These are phyloP conservation scores for Batillaria attramentaria DNA, from an alignment of 1,140 invertebrate genomes.

Conservation along the genomic window DNA sequence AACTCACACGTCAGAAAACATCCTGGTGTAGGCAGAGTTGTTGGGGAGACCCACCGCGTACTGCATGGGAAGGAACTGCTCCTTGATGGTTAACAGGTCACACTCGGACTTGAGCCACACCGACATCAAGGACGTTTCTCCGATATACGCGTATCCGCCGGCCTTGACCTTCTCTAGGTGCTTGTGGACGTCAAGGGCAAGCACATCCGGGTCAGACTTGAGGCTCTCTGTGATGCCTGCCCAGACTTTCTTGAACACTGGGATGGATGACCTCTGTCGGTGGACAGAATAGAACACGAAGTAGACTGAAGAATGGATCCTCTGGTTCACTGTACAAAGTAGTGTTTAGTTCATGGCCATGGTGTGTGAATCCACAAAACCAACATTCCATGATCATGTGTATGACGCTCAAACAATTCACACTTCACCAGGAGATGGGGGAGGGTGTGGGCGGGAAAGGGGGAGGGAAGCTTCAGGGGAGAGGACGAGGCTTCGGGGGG, in stretches of 20 bases:
- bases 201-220: constrained; percentile 37
- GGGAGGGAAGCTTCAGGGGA: too few relatives aligned
- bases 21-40: constrained; percentile 47
- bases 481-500: too few relatives aligned
- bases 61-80: constrained; percentile 53
- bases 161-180: constrained; percentile 47
- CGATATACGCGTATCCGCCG: constrained; percentile 52
- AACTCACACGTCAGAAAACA: constrained; percentile 56
- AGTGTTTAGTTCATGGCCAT: not conserved
- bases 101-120: constrained; percentile 44
- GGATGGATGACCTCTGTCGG: constrained; percentile 28
- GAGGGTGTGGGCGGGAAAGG: too few relatives aligned
- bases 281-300: not conserved
- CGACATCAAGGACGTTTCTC: constrained; percentile 47
- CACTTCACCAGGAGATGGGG: too few relatives aligned
- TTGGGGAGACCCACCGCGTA: constrained; percentile 54
- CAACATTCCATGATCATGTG: not conserved
- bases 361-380: not conserved
- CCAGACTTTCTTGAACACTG: constrained; percentile 42
- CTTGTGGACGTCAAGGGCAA: constrained; percentile 27
- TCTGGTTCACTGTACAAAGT: not conserved
- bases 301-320: constrained; percentile 3
- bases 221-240: constrained; percentile 42
- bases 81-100: constrained; percentile 47
- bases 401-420: too few relatives aligned